Evolutionary conservation across 2,888 invertebrate genomes (phyloP).

Genomic region (Drosophila kokeensis): DNA sequence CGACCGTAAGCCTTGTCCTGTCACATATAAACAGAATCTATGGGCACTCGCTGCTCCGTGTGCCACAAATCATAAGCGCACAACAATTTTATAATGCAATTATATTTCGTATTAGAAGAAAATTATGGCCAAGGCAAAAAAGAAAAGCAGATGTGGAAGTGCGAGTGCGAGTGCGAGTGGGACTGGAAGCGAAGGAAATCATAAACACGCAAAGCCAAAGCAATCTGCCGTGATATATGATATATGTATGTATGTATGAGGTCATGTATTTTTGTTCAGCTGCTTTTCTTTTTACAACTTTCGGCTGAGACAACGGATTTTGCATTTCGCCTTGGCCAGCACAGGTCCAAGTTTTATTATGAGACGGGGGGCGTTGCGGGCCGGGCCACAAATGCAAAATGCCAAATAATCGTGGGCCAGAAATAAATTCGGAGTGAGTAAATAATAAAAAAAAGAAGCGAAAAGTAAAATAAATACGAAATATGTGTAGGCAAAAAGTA

Average conservation of each 20-base stretch:
- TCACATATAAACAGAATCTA: slow-evolving; percentile 26
- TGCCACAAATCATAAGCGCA: slow-evolving; percentile 37
- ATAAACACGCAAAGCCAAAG: slow-evolving; percentile 70
- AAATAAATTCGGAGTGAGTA: slow-evolving; percentile 57
- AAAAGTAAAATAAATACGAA: slow-evolving; percentile 60
- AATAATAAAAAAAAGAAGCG: slow-evolving; percentile 46
- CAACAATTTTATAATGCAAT: slow-evolving; percentile 69
- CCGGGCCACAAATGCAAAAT: slow-evolving; percentile 52
- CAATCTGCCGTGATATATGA: slow-evolving; percentile 74
- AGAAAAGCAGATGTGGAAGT: not conserved
- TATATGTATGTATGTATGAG: slow-evolving; percentile 63
- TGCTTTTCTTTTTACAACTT: slow-evolving; percentile 49
- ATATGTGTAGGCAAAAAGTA: slow-evolving; percentile 55
- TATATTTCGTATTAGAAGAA: slow-evolving; percentile 63
- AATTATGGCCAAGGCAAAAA: slow-evolving; percentile 42
- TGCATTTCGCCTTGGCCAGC: slow-evolving; percentile 40
- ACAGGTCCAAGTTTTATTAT: slow-evolving; percentile 46
- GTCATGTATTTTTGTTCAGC: slow-evolving; percentile 62
- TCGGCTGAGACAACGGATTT: slow-evolving; percentile 64
- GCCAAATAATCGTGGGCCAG: slow-evolving; percentile 67
- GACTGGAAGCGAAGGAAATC: slow-evolving; percentile 37
- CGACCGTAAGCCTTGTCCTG: slow-evolving; percentile 11
- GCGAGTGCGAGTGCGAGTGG: not conserved
- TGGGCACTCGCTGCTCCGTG: slow-evolving; percentile 1
- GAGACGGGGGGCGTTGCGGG: slow-evolving; percentile 6